Evolutionary conservation across 2,113 vertebrate species (phyloP), one percentile per base, ranked within the genome.

Genomic region (Ondatra zibethicus): DNA sequence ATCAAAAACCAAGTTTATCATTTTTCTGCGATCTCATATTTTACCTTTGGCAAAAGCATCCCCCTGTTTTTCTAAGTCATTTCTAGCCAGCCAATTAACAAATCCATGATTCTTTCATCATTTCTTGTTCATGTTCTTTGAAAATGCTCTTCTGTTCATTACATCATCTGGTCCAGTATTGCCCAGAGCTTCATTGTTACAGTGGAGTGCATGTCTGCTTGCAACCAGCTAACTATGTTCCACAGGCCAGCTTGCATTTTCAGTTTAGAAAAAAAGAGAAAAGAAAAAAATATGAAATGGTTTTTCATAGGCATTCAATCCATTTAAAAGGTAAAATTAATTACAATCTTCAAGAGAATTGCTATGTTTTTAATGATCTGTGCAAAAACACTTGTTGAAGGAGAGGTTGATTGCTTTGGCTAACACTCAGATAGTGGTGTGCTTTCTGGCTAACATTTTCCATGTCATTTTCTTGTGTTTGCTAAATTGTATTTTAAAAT

Each of bases 61-160:
- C 31, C 78, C 42, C 70, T 63, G 9, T 27, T 82, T 29, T 61
- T 14, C 36, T 2, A 72, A 81, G 58, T 65, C 75, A 58, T 27
- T 73, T 84, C 65, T 6, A 66, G 39, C 39, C n/a, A 82, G n/a
- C 73, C 47, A 36, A 63, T 70, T 61, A 91, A 70, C 10, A 94
- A 84, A 39, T 72, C 47, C 77, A 5, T 76, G 42, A 68, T 45
- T 82, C 65, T 29, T 72, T 4, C 16, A 3, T 16, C 36, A 39
- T 87, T 85, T 91, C 87, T 96, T 88, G 25, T 4, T 96, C 68
- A 88, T 39, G 14, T 42, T 58, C 47, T 80, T 88, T 91, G 65
- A 31, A 7, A 31, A 70, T 19, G 55, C 82, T 89, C 25, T 78
- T 63, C 61, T 8, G 12, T 52, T 36, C 65, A 31, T 45, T 55